phyloP scores from a whole-genome alignment of 2,113 vertebrate species.

The Strix aluco region DNA sequence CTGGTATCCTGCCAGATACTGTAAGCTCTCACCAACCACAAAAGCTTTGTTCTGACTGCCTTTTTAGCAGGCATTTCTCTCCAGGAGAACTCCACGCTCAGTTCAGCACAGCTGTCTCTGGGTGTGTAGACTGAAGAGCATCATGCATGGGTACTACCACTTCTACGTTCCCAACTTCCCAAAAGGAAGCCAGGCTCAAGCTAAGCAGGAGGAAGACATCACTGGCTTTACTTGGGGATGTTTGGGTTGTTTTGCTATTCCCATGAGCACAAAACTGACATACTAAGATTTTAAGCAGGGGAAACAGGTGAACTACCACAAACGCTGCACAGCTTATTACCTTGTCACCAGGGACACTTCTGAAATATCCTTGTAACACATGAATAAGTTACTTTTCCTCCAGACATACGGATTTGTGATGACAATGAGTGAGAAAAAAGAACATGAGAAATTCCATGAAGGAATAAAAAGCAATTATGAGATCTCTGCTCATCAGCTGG shows the following conservation, averaged over 20 bases:
- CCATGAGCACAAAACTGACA: background rate
- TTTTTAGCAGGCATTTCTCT: background rate
- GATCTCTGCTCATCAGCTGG: background rate
- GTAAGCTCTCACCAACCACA: background rate
- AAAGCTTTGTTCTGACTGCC: background rate
- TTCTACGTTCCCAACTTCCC: background rate
- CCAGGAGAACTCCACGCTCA: background rate
- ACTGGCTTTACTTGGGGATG: background rate
- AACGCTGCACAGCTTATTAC: background rate
- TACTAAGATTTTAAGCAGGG: background rate
- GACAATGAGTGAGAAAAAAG: background rate
- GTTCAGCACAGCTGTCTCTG: background rate
- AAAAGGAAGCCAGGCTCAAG: background rate
- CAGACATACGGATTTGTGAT: background rate
- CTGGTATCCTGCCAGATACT: background rate
- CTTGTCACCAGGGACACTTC: background rate
- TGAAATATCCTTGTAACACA: background rate
- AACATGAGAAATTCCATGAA: background rate
- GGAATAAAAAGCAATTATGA: background rate
- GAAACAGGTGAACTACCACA: background rate
- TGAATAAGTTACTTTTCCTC: background rate
- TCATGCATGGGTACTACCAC: background rate
- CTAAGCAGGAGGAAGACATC: background rate
- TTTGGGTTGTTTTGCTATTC: background rate
- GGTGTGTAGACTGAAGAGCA: background rate